Evolutionary conservation across 2,113 vertebrate genomes (phyloP).

Genomic region (Sylvietta virens): DNA sequence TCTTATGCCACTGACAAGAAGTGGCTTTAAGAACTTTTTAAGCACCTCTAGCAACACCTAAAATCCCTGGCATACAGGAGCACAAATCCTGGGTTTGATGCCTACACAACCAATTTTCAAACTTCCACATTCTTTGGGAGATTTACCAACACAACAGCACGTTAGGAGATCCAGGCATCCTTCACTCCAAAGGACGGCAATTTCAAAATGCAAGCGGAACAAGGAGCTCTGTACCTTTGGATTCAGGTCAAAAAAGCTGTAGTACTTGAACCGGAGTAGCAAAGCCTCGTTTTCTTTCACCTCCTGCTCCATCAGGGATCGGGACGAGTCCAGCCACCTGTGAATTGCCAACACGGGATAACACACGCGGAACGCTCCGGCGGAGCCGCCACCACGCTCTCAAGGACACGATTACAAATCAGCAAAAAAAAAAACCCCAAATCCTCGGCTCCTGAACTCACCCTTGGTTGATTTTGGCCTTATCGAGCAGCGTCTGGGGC

Average conservation of each 20-base stretch:
- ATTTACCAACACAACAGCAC: neutral
- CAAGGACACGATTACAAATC: neutral
- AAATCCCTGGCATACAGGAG: accelerated
- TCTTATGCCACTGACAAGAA: neutral
- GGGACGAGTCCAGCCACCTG: conserved; percentile 97
- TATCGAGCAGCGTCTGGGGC: conserved; percentile 94
- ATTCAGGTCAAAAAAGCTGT: conserved; percentile 99
- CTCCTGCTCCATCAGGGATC: conserved; percentile 98
- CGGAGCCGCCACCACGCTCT: accelerated
- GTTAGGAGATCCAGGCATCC: neutral
- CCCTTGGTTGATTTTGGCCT: conserved; percentile 99
- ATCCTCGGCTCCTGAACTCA: conserved; percentile 71
- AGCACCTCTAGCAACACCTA: neutral
- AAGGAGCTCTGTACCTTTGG: conserved; percentile 84
- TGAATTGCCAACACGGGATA: neutral
- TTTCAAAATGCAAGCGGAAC: neutral
- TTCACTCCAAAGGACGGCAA: neutral
- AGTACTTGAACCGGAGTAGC: conserved; percentile 96
- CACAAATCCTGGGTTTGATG: neutral
- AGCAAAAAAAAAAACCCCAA: neutral
- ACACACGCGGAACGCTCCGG: neutral
- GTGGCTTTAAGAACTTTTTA: neutral
- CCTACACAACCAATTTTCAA: neutral
- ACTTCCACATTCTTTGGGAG: neutral
- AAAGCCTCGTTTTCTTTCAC: conserved; percentile 98